A percentile compares a stretch with the other conserved stretches of the same genome.
phyloP scores from a whole-genome alignment of 2,113 vertebrate species.

The Turdus rufiventris region DNA sequence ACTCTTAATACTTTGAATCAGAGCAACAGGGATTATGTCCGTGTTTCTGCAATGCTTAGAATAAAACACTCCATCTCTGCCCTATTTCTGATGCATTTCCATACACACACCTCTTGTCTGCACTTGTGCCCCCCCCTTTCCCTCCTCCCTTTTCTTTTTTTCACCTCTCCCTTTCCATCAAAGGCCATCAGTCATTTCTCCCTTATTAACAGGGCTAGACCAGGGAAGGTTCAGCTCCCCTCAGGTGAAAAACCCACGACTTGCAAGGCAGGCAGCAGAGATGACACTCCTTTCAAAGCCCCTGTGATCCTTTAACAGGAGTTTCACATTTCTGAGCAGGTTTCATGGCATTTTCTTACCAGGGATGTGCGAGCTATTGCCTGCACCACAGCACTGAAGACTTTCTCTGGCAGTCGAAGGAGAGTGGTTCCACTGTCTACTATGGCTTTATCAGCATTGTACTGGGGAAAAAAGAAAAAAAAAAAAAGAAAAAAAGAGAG shows the following conservation, averaged over 20 bases:
- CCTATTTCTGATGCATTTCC: not conserved
- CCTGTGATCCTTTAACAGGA: not conserved
- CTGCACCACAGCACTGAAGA: conserved; percentile 88
- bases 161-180: not conserved
- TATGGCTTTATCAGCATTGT: conserved; percentile 95
- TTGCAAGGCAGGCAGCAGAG: not conserved
- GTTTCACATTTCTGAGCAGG: not conserved
- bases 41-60: not conserved
- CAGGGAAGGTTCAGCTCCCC: not conserved
- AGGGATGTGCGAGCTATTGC: conserved; percentile 84
- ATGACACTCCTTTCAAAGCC: not conserved
- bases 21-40: not conserved
- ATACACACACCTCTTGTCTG: not conserved
- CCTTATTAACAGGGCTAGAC: not conserved
- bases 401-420: conserved; percentile 90
- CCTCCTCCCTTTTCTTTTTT: not conserved
- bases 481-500: not conserved
- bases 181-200: not conserved
- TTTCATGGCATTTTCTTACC: conserved; percentile 72
- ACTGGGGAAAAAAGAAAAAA: conserved; percentile 68
- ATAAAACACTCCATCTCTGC: not conserved
- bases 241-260: not conserved
- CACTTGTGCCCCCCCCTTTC: not conserved
- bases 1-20: not conserved
- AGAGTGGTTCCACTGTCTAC: conserved; percentile 97